A percentile compares a stretch with the other conserved stretches of the same genome.
Evolutionary conservation across 1,140 invertebrate species (phyloP).

Genomic region (Anadara kagoshimensis): DNA sequence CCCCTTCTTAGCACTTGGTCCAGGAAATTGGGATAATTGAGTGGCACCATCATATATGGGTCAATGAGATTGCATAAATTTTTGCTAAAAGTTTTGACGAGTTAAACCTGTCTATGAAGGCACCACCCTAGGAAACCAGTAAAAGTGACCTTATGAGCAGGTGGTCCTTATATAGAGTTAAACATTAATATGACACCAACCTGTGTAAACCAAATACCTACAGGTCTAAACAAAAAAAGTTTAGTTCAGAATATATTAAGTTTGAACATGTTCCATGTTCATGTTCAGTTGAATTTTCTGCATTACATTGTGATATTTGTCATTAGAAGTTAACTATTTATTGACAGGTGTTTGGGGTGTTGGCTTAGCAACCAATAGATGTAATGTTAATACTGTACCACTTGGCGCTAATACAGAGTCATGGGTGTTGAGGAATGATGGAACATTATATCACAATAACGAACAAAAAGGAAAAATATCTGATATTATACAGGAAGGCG

Average conservation of each 20-base stretch:
- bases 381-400: conserved; percentile 88
- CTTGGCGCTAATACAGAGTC: conserved; percentile 91
- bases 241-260: neutral
- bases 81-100: too few species aligned
- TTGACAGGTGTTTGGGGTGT: conserved; percentile 88
- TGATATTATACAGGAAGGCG: conserved; percentile 88
- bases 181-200: too few species aligned
- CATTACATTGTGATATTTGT: neutral
- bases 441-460: conserved; percentile 88
- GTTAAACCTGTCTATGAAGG: too few species aligned
- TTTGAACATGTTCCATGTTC: neutral
- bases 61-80: too few species aligned
- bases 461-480: conserved; percentile 84
- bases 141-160: too few species aligned
- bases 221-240: too few species aligned
- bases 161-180: too few species aligned
- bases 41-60: too few species aligned
- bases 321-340: conserved; percentile 16
- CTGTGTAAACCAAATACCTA: too few species aligned
- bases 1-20: too few species aligned
- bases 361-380: conserved; percentile 90
- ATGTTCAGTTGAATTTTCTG: neutral
- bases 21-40: too few species aligned
- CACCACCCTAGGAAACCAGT: too few species aligned
- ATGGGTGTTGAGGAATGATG: conserved; percentile 95